These are phyloP conservation scores for Telmatochromis brachygnathus DNA, from an alignment of 2,113 vertebrate genomes.

Conservation along the genomic window DNA sequence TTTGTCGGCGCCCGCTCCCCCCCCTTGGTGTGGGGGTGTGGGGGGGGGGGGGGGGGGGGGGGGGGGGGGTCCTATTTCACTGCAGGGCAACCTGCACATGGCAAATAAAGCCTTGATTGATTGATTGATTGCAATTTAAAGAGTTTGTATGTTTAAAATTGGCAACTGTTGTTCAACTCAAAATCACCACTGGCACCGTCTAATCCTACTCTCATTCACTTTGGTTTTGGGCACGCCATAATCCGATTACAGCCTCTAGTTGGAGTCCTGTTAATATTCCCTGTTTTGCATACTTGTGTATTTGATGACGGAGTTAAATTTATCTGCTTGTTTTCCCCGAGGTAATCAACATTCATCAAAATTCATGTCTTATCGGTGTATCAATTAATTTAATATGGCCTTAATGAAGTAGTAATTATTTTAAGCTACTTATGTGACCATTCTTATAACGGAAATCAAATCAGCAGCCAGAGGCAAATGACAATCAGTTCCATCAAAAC, in stretches of 20 bases:
- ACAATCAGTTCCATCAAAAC: constrained; percentile 5
- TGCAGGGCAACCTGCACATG: too few species aligned
- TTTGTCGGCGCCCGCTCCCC: too few species aligned
- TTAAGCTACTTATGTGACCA: background rate
- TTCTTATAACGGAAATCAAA: background rate
- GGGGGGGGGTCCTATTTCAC: too few species aligned
- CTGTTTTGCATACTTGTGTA: background rate
- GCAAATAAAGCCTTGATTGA: too few species aligned
- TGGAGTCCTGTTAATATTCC: background rate
- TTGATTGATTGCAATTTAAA: background rate
- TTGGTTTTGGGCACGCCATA: background rate
- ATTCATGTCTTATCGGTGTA: background rate
- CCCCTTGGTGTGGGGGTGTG: too few species aligned
- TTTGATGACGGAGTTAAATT: background rate
- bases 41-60: too few species aligned
- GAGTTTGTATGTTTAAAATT: background rate
- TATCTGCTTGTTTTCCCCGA: background rate
- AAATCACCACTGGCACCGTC: background rate
- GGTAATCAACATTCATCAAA: constrained; percentile 1
- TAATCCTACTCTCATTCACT: background rate
- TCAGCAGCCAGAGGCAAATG: constrained; percentile 5
- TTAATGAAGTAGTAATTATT: constrained; percentile 19
- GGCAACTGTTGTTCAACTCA: background rate
- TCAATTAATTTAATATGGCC: background rate
- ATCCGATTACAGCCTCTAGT: background rate